Conservation (phyloP, 2,888 invertebrate genomes). For the Drosophila mulleri region DNA sequence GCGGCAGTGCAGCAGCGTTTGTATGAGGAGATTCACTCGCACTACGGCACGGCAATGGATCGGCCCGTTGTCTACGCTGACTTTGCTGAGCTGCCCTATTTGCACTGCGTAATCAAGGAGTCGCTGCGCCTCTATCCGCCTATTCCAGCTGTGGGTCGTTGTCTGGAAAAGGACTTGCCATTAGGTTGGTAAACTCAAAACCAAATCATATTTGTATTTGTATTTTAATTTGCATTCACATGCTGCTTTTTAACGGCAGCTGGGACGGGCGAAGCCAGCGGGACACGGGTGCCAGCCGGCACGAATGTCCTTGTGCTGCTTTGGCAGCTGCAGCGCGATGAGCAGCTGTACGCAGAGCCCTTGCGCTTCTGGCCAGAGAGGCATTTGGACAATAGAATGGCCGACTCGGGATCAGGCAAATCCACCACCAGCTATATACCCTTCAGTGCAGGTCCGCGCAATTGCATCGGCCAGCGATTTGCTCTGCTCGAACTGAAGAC, state of each 20-base stretch:
- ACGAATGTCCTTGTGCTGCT: constrained; percentile 80
- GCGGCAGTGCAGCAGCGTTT: constrained; percentile 75
- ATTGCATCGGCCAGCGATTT: constrained; percentile 84
- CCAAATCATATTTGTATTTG: not conserved
- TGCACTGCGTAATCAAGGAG: constrained; percentile 89
- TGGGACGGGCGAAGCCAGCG: constrained; percentile 24
- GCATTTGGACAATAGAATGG: constrained; percentile 85
- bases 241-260: not conserved
- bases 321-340: constrained; percentile 80
- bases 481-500: constrained; percentile 81
- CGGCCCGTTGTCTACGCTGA: constrained; percentile 66
- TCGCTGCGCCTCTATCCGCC: constrained; percentile 88
- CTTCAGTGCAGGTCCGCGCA: constrained; percentile 86
- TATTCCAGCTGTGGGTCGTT: constrained; percentile 88
- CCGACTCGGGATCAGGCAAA: constrained; percentile 24
- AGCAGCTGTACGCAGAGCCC: constrained; percentile 74
- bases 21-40: constrained; percentile 73
- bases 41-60: constrained; percentile 69
- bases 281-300: constrained; percentile 72
- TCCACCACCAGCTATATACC: constrained; percentile 78
- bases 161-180: constrained; percentile 86
- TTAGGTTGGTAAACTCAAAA: constrained; percentile 85
- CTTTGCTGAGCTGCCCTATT: constrained; percentile 77
- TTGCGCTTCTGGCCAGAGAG: constrained; percentile 81
- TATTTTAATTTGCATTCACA: not conserved